phyloP scores from a whole-genome alignment of 2,797 vertebrate genomes.

The Heteromormyrus szaboi region DNA sequence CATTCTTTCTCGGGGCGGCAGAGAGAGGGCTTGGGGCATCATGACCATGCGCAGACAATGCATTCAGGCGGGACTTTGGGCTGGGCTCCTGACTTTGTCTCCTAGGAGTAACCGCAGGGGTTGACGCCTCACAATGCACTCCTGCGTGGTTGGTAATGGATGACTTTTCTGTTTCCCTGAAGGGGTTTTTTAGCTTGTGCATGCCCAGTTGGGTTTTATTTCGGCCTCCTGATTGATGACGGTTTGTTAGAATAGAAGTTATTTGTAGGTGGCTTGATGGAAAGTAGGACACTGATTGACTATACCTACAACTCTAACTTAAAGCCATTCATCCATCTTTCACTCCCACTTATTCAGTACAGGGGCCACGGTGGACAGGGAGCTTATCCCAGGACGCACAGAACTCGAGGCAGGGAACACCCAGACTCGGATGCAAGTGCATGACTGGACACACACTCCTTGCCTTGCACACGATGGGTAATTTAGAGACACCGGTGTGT shows the following conservation, averaged over 20 bases:
- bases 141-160: background rate
- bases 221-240: background rate
- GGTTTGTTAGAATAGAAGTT: background rate
- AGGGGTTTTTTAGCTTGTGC: background rate
- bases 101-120: background rate
- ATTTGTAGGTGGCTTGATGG: background rate
- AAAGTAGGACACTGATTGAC: background rate
- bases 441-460: background rate
- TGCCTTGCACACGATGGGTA: background rate
- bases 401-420: background rate
- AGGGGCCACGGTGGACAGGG: background rate
- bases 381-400: background rate
- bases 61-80: background rate
- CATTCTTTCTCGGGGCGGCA: background rate
- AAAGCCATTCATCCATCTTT: background rate
- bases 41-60: background rate
- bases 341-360: background rate
- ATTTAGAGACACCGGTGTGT: background rate
- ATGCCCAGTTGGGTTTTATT: background rate
- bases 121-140: background rate
- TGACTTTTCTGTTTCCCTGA: background rate
- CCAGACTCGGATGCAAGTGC: background rate
- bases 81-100: background rate
- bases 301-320: background rate
- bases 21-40: background rate